Evolutionary conservation across 2,797 vertebrate species (phyloP).

Genomic region (Pseudopleuronectes americanus): DNA sequence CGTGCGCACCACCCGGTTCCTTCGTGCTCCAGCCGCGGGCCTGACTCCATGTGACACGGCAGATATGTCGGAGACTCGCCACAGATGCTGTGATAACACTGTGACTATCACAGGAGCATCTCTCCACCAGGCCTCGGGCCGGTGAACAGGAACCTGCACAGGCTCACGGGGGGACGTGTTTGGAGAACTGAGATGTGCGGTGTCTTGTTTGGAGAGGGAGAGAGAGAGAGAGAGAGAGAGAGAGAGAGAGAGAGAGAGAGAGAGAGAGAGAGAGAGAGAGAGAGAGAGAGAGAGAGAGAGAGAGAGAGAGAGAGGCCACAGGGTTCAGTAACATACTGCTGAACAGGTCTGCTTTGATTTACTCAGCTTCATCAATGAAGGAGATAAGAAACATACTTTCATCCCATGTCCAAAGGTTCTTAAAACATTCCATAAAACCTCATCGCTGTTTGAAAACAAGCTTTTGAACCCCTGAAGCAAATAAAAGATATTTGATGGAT

Average conservation of each 20-base stretch:
- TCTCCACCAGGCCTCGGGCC: slow-evolving; percentile 8
- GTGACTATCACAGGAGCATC: slow-evolving; percentile 19
- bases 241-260: slow-evolving; percentile 15
- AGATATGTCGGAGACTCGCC: slow-evolving; percentile 3
- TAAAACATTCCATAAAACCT: too few relatives aligned
- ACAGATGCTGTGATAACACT: slow-evolving; percentile 14
- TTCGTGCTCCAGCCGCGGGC: background rate
- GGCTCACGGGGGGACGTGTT: background rate
- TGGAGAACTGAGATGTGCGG: background rate
- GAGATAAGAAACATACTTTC: background rate
- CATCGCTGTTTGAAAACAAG: too few relatives aligned
- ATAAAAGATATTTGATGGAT: too few relatives aligned
- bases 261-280: slow-evolving; percentile 16
- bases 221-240: slow-evolving; percentile 15
- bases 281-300: slow-evolving; percentile 14
- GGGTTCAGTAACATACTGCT: background rate
- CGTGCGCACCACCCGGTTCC: background rate
- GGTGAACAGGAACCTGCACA: background rate
- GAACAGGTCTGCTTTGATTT: too few relatives aligned
- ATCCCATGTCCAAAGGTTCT: too few relatives aligned
- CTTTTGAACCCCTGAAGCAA: too few relatives aligned
- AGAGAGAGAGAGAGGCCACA: background rate
- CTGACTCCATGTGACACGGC: slow-evolving; percentile 29
- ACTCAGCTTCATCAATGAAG: background rate
- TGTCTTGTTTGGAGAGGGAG: slow-evolving; percentile 4